phyloP scores from a whole-genome alignment of 2,113 vertebrate species.

The Centrocercus urophasianus region DNA sequence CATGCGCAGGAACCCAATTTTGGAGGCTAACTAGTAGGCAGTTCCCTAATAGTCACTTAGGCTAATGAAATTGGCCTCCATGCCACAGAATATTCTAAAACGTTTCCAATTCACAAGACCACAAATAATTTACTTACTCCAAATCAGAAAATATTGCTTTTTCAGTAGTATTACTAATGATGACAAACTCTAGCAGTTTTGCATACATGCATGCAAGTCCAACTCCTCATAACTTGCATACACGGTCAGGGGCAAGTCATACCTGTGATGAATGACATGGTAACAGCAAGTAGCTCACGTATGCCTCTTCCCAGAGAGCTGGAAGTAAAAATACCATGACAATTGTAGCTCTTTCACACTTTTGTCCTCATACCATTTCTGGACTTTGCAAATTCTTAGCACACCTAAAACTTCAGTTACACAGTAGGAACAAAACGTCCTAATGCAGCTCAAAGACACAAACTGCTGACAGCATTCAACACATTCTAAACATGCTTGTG shows the following conservation, averaged over 20 bases:
- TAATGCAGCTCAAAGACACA: neutral
- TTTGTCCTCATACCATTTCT: neutral
- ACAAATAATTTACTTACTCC: neutral
- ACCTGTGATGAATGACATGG: fast-evolving
- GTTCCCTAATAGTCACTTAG: neutral
- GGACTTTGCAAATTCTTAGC: neutral
- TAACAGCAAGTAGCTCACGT: neutral
- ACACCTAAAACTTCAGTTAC: neutral
- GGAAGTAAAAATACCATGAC: neutral
- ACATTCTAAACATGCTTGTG: neutral
- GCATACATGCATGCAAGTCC: neutral
- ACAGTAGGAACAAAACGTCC: neutral
- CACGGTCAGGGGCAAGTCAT: neutral
- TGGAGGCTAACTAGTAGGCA: neutral
- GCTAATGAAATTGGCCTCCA: neutral
- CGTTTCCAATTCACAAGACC: neutral
- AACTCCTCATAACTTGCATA: neutral
- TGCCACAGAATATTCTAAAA: neutral
- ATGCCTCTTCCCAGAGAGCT: neutral
- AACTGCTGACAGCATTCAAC: neutral
- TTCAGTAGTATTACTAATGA: neutral
- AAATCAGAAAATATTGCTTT: neutral
- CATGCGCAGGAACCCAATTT: neutral
- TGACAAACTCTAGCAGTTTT: neutral
- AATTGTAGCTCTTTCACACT: neutral